These are phyloP conservation scores for Dicycla oo DNA, from an alignment of 2,888 invertebrate species.

Conservation along the genomic window DNA sequence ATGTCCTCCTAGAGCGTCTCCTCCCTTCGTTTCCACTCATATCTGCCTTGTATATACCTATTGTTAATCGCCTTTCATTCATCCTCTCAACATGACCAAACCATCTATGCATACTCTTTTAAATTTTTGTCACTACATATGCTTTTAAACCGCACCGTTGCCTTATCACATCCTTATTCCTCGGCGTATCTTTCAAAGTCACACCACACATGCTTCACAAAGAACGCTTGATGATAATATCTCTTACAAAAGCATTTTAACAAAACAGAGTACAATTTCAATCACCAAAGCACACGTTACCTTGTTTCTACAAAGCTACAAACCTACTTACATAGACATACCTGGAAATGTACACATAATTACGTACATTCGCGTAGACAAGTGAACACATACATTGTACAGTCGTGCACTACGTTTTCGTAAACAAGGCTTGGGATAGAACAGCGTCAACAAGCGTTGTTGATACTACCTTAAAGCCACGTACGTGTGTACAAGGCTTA, in stretches of 20 bases:
- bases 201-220: no score
- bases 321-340: conserved; percentile 9
- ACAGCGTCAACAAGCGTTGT: conserved; percentile 55
- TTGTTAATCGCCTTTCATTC: no score
- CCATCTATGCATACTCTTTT: no score
- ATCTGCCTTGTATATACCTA: no score
- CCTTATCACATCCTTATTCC: no score
- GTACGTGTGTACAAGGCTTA: conserved; percentile 49
- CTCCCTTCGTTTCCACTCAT: no score
- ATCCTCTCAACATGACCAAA: no score
- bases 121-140: no score
- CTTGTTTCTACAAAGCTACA: conserved; percentile 1
- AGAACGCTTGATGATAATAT: not conserved
- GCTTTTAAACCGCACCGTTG: no score
- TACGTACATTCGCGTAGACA: conserved; percentile 47
- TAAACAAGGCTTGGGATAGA: conserved; percentile 49
- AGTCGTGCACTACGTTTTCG: conserved; percentile 49
- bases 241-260: not conserved
- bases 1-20: no score
- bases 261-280: conserved; percentile 25
- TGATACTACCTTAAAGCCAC: conserved; percentile 53
- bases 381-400: conserved; percentile 42
- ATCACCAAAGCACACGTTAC: conserved; percentile 16
- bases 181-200: no score
- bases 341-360: conserved; percentile 41